Base-by-base conservation (phyloP, 2,888 invertebrate genomes). In the Volucella inflata region DNA sequence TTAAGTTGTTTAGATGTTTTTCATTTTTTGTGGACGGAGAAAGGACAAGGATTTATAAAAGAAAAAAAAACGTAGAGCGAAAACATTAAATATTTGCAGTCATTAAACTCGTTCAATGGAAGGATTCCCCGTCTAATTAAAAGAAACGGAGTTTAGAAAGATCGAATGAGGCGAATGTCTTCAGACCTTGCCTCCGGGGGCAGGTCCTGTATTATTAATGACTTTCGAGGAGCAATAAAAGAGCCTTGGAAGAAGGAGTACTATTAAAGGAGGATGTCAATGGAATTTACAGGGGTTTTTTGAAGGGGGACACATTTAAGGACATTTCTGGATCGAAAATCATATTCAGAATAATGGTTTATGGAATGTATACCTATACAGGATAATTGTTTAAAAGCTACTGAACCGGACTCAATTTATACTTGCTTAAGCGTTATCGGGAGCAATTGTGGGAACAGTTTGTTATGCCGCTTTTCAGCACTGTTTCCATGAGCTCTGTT, bases 81-180 rank as follows among this genome's bases (percentile, higher is more conserved):
- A 46, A 46, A 46, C 12, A 46, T 46, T n/a, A 46, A 46, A 46
- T 46, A 46, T 46, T 46, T 46, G 46, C 46, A 46, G 46, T 46
- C 46, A 46, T 46, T 46, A 46, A 46, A 46, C 46, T 14, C n/a
- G 12, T 46, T 46, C 11, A 46, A 46, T 11, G 12, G 46, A 12
- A 14, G n/a, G n/a, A 46, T 14, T 14, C 10, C n/a, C n/a, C 46
- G 30, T 46, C 46, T 46, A 46, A 46, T 46, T 46, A 46, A 14
- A 46, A 12, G 46, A 16, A 8, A 16, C 8, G 50, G 16, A 6
- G 50, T 50, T 2, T 9, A 14, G 2, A 6, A 8, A 16, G 17
- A 8, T 17, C 10, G 10, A 17, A 50, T 9, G 50, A 50, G 50
- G 10, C 9, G 10, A 50, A 10, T 50, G 50, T 17, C 14, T 16